A percentile compares a stretch with the other conserved stretches of the same genome.
phyloP scores from a whole-genome alignment of 2,797 vertebrate species.

The Halcyon leucocephala region DNA sequence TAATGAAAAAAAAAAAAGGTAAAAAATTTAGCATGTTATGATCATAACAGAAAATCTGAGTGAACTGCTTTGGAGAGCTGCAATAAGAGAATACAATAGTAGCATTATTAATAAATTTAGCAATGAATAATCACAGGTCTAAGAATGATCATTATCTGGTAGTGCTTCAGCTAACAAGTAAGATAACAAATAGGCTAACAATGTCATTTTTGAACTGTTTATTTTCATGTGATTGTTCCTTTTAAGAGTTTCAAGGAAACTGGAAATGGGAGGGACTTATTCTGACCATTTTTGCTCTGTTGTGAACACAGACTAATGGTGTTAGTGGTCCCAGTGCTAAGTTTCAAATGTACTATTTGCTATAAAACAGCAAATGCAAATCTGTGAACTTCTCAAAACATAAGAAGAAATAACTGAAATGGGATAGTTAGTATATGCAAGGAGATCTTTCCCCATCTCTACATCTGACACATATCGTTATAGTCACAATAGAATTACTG shows the following conservation, averaged over 20 bases:
- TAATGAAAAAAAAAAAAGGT: neutral
- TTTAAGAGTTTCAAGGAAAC: neutral
- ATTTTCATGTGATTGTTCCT: neutral
- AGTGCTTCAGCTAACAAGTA: neutral
- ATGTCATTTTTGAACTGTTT: neutral
- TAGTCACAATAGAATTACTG: neutral
- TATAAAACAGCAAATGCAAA: neutral
- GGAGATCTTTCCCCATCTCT: neutral
- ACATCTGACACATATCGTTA: neutral
- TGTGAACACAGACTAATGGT: neutral
- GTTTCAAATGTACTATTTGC: neutral
- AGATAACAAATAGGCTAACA: neutral
- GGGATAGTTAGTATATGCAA: neutral
- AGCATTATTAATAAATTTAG: neutral
- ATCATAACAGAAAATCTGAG: neutral
- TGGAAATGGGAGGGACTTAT: neutral
- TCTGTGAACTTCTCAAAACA: neutral
- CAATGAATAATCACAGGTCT: neutral
- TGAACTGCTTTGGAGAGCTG: neutral
- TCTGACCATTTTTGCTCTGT: neutral
- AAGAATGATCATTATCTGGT: neutral
- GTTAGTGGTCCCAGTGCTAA: neutral
- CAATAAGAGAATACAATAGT: neutral
- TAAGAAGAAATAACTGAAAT: neutral
- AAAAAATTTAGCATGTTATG: accelerated